A percentile compares a stretch with the other conserved stretches of the same genome.
Evolutionary conservation across 1,140 invertebrate genomes (phyloP).

Genomic region (Belonocnema kinseyi): DNA sequence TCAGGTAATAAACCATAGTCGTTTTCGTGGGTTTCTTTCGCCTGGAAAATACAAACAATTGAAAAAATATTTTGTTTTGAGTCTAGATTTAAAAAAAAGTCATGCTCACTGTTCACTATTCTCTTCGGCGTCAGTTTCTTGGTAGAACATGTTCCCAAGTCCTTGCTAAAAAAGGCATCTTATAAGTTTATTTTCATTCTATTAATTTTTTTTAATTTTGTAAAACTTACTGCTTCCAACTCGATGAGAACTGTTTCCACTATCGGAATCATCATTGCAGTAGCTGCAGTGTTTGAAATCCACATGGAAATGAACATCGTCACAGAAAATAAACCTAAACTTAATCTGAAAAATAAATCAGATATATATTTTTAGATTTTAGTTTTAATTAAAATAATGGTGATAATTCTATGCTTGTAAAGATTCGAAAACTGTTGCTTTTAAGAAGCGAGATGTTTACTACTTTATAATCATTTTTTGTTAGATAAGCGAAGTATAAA

Average conservation of each 20-base stretch:
- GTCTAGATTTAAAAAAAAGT: background rate
- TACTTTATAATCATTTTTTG: too few relatives aligned
- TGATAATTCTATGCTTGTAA: too few relatives aligned
- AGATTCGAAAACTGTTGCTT: too few relatives aligned
- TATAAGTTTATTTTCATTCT: slow-evolving; percentile 15
- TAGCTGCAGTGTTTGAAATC: slow-evolving; percentile 81
- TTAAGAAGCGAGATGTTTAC: too few relatives aligned
- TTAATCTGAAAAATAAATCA: slow-evolving; percentile 59
- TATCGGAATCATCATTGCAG: slow-evolving; percentile 81
- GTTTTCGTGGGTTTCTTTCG: slow-evolving; percentile 68
- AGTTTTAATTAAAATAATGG: too few relatives aligned
- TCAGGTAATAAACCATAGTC: slow-evolving; percentile 76
- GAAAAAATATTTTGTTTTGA: background rate
- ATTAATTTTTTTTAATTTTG: slow-evolving; percentile 33
- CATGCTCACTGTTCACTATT: slow-evolving; percentile 58
- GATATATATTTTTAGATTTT: too few relatives aligned
- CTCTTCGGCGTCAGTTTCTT: slow-evolving; percentile 44
- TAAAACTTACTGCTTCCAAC: slow-evolving; percentile 70
- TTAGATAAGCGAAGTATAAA: too few relatives aligned
- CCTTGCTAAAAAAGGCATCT: slow-evolving; percentile 65
- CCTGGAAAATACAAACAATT: slow-evolving; percentile 45
- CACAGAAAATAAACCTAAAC: slow-evolving; percentile 77
- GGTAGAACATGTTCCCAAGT: slow-evolving; percentile 69
- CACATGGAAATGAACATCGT: slow-evolving; percentile 81
- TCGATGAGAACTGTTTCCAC: slow-evolving; percentile 76